Evolutionary conservation across 2,888 invertebrate species (phyloP).

Genomic region (Erebia epiphron): DNA sequence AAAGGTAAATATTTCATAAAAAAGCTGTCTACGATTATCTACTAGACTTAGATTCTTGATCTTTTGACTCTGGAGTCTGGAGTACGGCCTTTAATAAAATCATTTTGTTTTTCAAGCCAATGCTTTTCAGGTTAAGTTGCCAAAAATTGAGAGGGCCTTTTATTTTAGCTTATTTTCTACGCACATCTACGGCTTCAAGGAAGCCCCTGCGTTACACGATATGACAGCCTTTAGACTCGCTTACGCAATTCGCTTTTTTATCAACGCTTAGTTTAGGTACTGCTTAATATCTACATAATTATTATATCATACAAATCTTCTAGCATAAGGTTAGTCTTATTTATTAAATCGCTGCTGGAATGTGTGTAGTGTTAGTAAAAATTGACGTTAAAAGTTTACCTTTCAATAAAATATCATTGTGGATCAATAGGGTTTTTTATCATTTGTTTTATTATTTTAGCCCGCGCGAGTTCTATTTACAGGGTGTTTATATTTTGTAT

Average conservation of each 20-base stretch:
- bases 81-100: background rate
- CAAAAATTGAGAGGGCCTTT: conserved; percentile 39
- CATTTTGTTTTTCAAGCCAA: background rate
- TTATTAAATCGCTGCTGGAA: no score
- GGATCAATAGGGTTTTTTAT: no score
- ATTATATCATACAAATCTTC: background rate
- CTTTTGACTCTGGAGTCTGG: background rate
- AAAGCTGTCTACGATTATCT: no score
- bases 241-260: conserved; percentile 36
- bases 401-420: no score
- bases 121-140: conserved; percentile 25
- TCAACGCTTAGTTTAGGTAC: conserved; percentile 25
- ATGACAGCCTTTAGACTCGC: conserved; percentile 63
- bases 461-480: no score
- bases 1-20: no score
- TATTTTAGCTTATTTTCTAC: conserved; percentile 49
- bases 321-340: no score
- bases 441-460: no score
- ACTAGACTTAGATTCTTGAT: no score
- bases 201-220: conserved; percentile 40
- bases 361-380: no score
- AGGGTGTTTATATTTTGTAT: no score
- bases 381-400: no score
- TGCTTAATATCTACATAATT: conserved; percentile 10
- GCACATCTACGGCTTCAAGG: conserved; percentile 51